These are phyloP conservation scores for Gallinago jamesoni DNA, from an alignment of 2,113 vertebrate species.

Conservation along the genomic window DNA sequence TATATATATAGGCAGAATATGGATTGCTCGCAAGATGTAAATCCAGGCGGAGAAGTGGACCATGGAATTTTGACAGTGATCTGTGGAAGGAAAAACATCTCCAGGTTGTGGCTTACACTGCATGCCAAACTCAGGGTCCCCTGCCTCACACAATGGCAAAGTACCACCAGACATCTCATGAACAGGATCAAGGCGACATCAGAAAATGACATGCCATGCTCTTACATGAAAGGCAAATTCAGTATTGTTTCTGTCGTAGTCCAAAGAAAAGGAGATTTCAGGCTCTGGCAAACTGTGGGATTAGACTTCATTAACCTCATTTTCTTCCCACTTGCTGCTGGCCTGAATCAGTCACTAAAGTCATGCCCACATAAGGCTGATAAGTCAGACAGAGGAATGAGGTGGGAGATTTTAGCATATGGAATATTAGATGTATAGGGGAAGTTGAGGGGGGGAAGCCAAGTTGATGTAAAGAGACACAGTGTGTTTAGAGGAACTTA, in stretches of 20 bases:
- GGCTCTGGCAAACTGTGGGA: neutral
- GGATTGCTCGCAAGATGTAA: neutral
- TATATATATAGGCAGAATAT: neutral
- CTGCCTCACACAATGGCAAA: neutral
- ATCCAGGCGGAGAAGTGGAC: neutral
- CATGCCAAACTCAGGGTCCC: neutral
- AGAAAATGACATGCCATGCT: neutral
- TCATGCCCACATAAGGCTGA: neutral
- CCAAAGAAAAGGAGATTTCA: neutral
- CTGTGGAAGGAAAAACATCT: neutral
- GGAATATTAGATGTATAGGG: neutral
- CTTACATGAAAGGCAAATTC: neutral
- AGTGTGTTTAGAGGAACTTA: conserved; percentile 35
- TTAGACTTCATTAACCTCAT: neutral
- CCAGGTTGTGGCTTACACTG: neutral
- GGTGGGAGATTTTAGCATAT: neutral
- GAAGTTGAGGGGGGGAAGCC: neutral
- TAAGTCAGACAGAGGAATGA: neutral
- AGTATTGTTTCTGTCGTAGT: neutral
- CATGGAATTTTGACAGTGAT: neutral
- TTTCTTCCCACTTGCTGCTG: neutral
- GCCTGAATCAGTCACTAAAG: neutral
- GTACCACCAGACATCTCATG: neutral
- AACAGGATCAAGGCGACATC: fast-evolving
- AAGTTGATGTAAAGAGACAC: conserved; percentile 3